These are phyloP conservation scores for Ichneumoninae sp. DNA, from an alignment of 2,888 invertebrate species.

Conservation along the genomic window DNA sequence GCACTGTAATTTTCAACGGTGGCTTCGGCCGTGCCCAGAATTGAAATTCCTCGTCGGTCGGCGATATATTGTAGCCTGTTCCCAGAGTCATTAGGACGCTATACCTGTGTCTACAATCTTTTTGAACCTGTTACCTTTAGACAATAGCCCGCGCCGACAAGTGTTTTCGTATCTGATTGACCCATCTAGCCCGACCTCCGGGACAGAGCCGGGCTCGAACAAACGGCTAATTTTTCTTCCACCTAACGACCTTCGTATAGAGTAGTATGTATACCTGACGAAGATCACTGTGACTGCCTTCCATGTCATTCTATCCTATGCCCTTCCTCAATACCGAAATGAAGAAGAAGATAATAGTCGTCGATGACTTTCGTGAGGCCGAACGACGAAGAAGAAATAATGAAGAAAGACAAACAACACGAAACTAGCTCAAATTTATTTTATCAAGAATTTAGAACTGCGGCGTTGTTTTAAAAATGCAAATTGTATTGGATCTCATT, in stretches of 20 bases:
- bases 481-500: neutral
- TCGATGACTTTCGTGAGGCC: constrained; percentile 14
- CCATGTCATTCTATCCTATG: constrained; percentile 12
- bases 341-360: constrained; percentile 19
- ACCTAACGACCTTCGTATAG: constrained; percentile 78
- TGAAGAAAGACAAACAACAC: neutral
- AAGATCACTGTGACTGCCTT: constrained; percentile 40
- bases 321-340: constrained; percentile 41
- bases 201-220: constrained; percentile 66
- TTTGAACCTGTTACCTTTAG: constrained; percentile 76
- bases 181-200: constrained; percentile 81
- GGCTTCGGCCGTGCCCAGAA: constrained; percentile 33
- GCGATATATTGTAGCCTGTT: constrained; percentile 63
- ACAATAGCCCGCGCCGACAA: constrained; percentile 78
- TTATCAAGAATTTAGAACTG: neutral
- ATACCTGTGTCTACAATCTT: constrained; percentile 80
- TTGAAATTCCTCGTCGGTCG: constrained; percentile 53
- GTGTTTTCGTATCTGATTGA: constrained; percentile 82
- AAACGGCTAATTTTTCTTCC: constrained; percentile 80
- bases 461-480: neutral
- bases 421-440: neutral
- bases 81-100: constrained; percentile 78
- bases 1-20: constrained; percentile 41
- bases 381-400: constrained; percentile 2
- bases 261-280: constrained; percentile 71